Conservation (phyloP, 37 sponge, comb jelly and placozoan genomes). For the Agelas oroides region DNA sequence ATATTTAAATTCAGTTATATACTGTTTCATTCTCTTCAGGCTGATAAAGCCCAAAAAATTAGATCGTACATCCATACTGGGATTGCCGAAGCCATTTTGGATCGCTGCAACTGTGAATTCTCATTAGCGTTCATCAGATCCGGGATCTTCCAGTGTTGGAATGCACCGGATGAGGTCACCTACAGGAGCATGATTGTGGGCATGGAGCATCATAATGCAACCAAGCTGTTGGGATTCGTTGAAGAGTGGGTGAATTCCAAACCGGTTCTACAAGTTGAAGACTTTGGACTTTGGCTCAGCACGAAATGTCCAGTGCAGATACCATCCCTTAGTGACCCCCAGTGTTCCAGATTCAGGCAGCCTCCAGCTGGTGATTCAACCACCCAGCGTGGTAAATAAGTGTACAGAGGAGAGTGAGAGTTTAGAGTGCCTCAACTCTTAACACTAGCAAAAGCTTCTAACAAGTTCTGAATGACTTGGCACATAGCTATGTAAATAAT, state of each 20-base stretch:
- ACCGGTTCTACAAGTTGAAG: not conserved
- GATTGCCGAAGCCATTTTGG: not conserved
- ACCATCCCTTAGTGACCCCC: not conserved
- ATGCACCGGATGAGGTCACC: not conserved
- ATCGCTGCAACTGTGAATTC: not conserved
- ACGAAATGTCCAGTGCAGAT: slow-evolving; percentile 2
- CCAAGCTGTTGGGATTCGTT: not conserved
- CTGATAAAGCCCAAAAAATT: too few species aligned
- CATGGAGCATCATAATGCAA: not conserved
- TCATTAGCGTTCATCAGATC: not conserved
- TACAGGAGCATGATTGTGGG: not conserved
- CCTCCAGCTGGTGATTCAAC: too few species aligned
- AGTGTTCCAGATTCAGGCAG: too few species aligned
- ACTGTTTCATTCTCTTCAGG: too few species aligned
- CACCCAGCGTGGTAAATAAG: too few species aligned
- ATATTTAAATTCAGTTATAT: too few species aligned
- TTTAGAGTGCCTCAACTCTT: too few species aligned
- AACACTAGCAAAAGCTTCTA: too few species aligned
- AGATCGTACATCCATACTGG: not conserved
- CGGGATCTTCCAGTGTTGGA: not conserved
- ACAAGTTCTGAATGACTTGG: too few species aligned
- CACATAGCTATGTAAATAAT: too few species aligned
- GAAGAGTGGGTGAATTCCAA: not conserved
- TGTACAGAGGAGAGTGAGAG: too few species aligned
- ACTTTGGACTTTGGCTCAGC: not conserved